phyloP scores from a whole-genome alignment of 2,113 vertebrate species.

The Dipodomys spectabilis region DNA sequence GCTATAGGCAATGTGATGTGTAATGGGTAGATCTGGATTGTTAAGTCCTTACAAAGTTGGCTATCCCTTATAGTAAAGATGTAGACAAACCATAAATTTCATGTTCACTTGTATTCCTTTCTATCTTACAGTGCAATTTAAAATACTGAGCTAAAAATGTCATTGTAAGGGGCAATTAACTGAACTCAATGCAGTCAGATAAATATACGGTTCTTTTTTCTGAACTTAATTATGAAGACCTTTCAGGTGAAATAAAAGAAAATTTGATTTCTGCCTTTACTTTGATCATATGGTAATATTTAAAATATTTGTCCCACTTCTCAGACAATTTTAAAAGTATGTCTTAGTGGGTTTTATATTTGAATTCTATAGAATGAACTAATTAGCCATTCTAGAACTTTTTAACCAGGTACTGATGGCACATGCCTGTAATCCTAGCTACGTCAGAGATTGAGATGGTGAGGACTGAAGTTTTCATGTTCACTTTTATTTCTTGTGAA shows the following conservation, averaged over 20 bases:
- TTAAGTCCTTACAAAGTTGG: slow-evolving; percentile 20
- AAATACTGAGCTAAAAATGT: slow-evolving; percentile 54
- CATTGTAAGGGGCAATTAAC: slow-evolving; percentile 57
- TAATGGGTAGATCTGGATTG: not conserved
- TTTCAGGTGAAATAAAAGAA: slow-evolving; percentile 61
- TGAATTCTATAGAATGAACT: slow-evolving; percentile 58
- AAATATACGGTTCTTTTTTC: slow-evolving; percentile 21
- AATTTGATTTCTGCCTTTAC: slow-evolving; percentile 42
- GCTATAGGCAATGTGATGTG: not conserved
- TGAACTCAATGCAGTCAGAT: slow-evolving; percentile 30
- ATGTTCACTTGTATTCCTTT: slow-evolving; percentile 7
- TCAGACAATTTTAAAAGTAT: slow-evolving; percentile 56
- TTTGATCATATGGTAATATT: slow-evolving; percentile 39
- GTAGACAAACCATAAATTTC: not conserved
- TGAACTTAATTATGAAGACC: slow-evolving; percentile 29
- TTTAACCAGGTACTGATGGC: no score
- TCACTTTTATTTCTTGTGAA: not conserved
- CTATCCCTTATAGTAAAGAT: not conserved
- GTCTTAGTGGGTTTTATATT: slow-evolving; percentile 51
- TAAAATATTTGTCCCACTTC: slow-evolving; percentile 69
- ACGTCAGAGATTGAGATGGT: no score
- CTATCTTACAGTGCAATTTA: slow-evolving; percentile 43
- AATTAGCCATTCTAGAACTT: not conserved
- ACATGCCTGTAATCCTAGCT: no score
- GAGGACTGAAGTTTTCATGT: not conserved